phyloP scores from a whole-genome alignment of 2,797 vertebrate genomes.

The Falco rusticolus region DNA sequence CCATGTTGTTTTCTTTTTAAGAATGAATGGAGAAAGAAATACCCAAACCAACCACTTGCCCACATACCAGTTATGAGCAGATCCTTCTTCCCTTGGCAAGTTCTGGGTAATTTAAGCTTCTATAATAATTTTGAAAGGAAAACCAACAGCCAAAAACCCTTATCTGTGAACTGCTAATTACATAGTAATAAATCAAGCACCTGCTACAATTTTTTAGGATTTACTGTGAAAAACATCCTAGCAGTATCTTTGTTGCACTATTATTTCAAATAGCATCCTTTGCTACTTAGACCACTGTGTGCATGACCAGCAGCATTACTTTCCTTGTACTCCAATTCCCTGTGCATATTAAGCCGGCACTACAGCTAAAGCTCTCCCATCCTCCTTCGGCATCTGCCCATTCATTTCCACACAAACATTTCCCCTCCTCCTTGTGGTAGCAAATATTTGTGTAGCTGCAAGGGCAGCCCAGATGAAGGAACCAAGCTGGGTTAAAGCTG shows the following conservation, averaged over 20 bases:
- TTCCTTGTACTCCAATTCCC: not conserved
- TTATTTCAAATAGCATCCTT: not conserved
- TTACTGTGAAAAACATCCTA: not conserved
- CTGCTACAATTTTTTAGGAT: not conserved
- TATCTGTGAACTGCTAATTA: not conserved
- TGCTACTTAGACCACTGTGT: not conserved
- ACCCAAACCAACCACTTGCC: not conserved
- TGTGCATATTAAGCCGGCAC: fast-evolving
- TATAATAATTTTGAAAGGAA: not conserved
- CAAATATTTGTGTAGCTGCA: not conserved
- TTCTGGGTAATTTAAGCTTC: not conserved
- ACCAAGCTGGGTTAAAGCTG: not conserved
- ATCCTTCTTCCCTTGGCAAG: not conserved
- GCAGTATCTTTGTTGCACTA: not conserved
- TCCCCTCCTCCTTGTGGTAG: not conserved
- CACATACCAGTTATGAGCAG: not conserved
- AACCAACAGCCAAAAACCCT: not conserved
- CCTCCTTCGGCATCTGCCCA: not conserved
- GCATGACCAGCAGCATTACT: not conserved
- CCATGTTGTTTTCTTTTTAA: not conserved
- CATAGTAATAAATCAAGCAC: not conserved
- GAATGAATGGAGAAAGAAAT: not conserved
- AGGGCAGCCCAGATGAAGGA: not conserved
- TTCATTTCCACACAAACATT: not conserved
- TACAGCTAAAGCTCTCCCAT: not conserved